These are phyloP conservation scores for Linepithema humile DNA, from an alignment of 1,140 invertebrate species.

Conservation along the genomic window DNA sequence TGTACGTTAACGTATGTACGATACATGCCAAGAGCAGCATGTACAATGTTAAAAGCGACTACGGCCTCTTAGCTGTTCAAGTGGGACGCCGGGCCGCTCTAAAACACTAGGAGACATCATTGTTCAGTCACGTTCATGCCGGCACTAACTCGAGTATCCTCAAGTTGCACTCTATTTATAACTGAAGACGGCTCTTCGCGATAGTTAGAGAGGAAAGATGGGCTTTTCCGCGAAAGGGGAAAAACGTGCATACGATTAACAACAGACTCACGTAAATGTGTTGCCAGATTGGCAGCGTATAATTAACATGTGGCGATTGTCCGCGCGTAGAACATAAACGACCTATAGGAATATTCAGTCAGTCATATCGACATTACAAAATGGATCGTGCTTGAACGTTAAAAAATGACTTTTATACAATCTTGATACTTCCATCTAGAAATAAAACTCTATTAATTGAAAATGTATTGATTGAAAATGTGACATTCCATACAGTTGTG, in stretches of 20 bases:
- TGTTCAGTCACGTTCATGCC: slow-evolving; percentile 78
- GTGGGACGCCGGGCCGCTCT: slow-evolving; percentile 45
- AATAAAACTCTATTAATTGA: too few species aligned
- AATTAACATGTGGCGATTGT: slow-evolving; percentile 26
- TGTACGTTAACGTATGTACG: background rate
- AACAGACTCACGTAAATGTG: background rate
- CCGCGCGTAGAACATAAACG: background rate
- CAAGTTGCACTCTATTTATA: slow-evolving; percentile 64
- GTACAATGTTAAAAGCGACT: slow-evolving; percentile 30
- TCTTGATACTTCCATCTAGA: too few species aligned
- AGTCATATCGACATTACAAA: background rate
- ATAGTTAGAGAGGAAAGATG: slow-evolving; percentile 23
- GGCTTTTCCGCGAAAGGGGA: background rate
- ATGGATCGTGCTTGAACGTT: background rate
- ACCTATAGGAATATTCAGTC: background rate
- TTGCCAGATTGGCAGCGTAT: background rate
- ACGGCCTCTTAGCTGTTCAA: slow-evolving; percentile 66
- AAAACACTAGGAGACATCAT: slow-evolving; percentile 72
- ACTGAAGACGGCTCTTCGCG: slow-evolving; percentile 47
- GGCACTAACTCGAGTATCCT: slow-evolving; percentile 70
- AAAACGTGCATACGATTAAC: slow-evolving; percentile 36
- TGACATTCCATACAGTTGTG: too few species aligned
- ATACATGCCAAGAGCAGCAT: slow-evolving; percentile 22
- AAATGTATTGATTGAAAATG: too few species aligned
- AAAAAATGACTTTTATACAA: background rate